Base-by-base conservation (phyloP, 2,888 invertebrate genomes). In the Aphidoletes aphidimyza region DNA sequence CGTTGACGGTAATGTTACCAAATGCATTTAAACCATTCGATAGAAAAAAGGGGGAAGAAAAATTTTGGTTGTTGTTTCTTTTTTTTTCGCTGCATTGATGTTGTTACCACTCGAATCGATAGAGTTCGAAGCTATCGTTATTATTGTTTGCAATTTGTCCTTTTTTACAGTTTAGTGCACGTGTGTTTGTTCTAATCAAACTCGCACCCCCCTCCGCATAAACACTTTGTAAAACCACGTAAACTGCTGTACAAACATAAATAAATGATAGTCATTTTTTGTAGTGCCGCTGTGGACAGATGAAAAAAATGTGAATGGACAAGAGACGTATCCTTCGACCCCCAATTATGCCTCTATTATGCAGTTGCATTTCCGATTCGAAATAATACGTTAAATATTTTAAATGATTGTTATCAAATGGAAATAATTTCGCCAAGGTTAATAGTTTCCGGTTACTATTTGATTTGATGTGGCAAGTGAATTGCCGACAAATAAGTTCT, bases 131-230 rank as follows among this genome's bases (percentile, higher is more conserved):
- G 37, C n/a, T 81, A 37, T 81, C 37, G 81, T 81, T 81, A n/a
- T 81, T 81, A 2, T 81, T 81, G 78, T 78, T 36, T 9, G n/a
- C 36, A 5, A 22, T 81, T 69, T 81, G 78, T 81, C 37, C 17
- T 81, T 69, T 69, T 69, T 36, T 37, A 37, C 81, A 37, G 81
- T 81, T n/a, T 81, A n/a, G 37, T 81, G 81, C 81, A 81, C 81
- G 81, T 81, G 81, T 81, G 37, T 39, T 5, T 8, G 11, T 3
- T n/a, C 6, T 34, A 78, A n/a, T 81, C 81, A 81, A 81, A n/a
- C n/a, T n/a, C n/a, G n/a, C n/a, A n/a, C n/a, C n/a, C n/a, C n/a
- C n/a, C n/a, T n/a, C 37, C 81, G 37, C 81, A 37, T 81, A 78
- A 78, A 78, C 36, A 19, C 2, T 36, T 36, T 37, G 30, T 69